A percentile compares a stretch with the other conserved stretches of the same genome.
Evolutionary conservation across 2,113 vertebrate genomes (phyloP).

Genomic region (Empidonax traillii): DNA sequence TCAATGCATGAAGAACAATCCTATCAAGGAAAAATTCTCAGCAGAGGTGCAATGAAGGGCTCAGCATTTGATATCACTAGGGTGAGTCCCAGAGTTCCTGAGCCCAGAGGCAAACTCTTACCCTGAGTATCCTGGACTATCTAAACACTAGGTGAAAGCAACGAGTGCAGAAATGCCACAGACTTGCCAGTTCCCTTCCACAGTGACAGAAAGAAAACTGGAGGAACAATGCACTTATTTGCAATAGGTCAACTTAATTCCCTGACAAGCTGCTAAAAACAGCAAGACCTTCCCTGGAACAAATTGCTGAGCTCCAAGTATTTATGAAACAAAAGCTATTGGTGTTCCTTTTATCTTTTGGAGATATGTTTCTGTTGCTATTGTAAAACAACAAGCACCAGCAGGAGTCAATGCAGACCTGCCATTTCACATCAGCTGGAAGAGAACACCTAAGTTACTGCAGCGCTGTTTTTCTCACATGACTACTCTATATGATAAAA

Average conservation of each 20-base stretch:
- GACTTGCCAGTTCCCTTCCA: background rate
- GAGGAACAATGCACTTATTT: background rate
- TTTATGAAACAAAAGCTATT: background rate
- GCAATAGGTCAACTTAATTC: background rate
- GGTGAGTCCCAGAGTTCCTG: background rate
- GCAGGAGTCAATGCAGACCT: background rate
- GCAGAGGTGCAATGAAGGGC: background rate
- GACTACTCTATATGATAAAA: slow-evolving; percentile 11
- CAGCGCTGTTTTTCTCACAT: background rate
- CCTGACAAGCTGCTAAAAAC: background rate
- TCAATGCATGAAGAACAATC: background rate
- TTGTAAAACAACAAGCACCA: background rate
- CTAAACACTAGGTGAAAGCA: background rate
- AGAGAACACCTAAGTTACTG: background rate
- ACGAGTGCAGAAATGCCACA: background rate
- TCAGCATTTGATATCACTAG: background rate
- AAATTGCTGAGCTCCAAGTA: background rate
- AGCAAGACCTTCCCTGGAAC: background rate
- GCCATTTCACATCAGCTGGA: background rate
- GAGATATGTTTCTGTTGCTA: background rate
- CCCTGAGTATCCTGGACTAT: background rate
- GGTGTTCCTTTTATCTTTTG: background rate
- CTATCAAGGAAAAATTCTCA: background rate
- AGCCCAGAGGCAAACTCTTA: background rate
- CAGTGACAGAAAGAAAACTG: background rate